A percentile compares a stretch with the other conserved stretches of the same genome.
Conservation (phyloP, 2,797 vertebrate species). For the Onychomys arenicola region DNA sequence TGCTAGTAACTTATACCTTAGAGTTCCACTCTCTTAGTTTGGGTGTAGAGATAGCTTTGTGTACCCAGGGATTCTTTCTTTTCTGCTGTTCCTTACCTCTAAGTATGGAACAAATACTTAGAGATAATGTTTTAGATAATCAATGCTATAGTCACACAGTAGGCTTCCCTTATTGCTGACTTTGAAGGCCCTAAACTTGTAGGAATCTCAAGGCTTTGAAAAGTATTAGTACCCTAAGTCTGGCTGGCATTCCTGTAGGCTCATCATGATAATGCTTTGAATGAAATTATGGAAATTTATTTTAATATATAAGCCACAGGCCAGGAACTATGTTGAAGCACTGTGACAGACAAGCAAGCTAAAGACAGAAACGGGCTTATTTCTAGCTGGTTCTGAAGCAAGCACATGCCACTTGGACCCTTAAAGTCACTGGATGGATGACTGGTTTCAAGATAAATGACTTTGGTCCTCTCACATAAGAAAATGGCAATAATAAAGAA, state of each 20-base stretch:
- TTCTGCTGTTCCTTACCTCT: slow-evolving; percentile 12
- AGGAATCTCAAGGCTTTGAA: slow-evolving; percentile 46
- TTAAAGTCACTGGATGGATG: not conserved
- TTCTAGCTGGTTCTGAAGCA: slow-evolving; percentile 33
- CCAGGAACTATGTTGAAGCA: not conserved
- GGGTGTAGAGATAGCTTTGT: not conserved
- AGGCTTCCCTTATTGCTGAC: slow-evolving; percentile 10
- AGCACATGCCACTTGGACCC: not conserved
- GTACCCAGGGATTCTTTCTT: not conserved
- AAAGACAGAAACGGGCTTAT: not conserved
- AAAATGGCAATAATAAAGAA: not conserved
- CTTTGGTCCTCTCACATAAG: not conserved
- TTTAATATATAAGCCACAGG: not conserved
- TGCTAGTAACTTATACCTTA: slow-evolving; percentile 64
- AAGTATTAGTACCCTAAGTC: slow-evolving; percentile 18
- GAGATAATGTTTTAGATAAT: not conserved
- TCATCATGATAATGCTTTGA: slow-evolving; percentile 21
- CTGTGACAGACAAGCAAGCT: not conserved
- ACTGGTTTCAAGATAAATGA: slow-evolving; percentile 6
- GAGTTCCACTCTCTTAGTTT: slow-evolving; percentile 4
- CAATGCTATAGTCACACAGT: not conserved
- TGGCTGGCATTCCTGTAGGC: slow-evolving; percentile 46
- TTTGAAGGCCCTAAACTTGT: not conserved
- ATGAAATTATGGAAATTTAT: slow-evolving; percentile 49
- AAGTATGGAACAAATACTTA: slow-evolving; percentile 54